These are phyloP conservation scores for Rhagium mordax DNA, from an alignment of 2,888 invertebrate genomes.

Conservation along the genomic window DNA sequence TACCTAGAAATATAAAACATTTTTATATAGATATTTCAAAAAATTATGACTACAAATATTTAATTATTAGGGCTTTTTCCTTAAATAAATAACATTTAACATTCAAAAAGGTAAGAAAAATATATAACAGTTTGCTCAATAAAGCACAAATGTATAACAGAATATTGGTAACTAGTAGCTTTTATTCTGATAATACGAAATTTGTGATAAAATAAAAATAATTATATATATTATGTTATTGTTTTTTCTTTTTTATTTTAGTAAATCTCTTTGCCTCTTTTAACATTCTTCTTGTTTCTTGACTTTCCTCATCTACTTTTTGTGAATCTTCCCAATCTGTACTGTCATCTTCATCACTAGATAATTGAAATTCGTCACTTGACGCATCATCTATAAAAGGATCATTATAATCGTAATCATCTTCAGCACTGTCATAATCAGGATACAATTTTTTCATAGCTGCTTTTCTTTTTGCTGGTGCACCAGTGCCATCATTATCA, in stretches of 20 bases:
- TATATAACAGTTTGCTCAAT: too few species aligned
- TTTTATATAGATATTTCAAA: too few species aligned
- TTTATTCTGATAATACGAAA: too few species aligned
- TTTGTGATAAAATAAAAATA: too few species aligned
- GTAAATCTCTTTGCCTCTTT: constrained; percentile 50
- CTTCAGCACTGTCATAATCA: constrained; percentile 40
- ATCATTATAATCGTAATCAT: constrained; percentile 50
- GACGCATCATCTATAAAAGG: constrained; percentile 51
- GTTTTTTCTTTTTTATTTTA: constrained; percentile 29
- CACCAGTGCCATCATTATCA: background rate
- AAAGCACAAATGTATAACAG: too few species aligned
- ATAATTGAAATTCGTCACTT: constrained; percentile 50
- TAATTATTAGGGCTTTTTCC: too few species aligned
- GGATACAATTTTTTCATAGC: background rate
- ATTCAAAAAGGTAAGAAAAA: too few species aligned
- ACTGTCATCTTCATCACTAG: constrained; percentile 41
- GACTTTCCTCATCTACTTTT: constrained; percentile 41
- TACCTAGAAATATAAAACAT: too few species aligned
- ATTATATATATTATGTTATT: too few species aligned
- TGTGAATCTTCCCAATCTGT: constrained; percentile 52
- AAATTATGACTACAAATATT: too few species aligned
- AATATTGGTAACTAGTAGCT: too few species aligned
- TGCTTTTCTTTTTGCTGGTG: background rate
- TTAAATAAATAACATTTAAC: too few species aligned
- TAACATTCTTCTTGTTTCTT: constrained; percentile 44